Evolutionary conservation across 2,888 invertebrate species (phyloP), one percentile per base, ranked within the genome.

Genomic region (Hesperia comma): DNA sequence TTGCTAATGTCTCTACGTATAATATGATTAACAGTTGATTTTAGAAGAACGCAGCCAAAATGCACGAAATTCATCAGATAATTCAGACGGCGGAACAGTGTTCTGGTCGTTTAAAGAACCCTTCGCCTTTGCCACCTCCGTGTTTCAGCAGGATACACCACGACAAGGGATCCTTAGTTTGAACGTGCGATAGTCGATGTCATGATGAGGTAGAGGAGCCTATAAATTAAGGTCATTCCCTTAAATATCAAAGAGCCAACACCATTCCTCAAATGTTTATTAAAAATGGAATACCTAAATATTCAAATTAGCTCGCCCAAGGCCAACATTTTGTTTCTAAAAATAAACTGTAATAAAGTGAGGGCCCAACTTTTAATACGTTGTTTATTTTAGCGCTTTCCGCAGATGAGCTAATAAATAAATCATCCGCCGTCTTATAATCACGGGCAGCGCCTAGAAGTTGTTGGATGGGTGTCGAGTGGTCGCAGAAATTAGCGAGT

Each of bases 401-500:
- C 60, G 46, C 26, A 69, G 75, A 75, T 74, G 72, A 74, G 74
- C 72, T 74, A 69, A 73, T 80, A 86, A 87, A 90, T 90, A 88
- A 90, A 90, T 90, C 87, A 89, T 85, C 80, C 77, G 70, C 76
- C 75, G 81, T 79, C 82, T 80, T 80, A 77, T 79, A 79, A 90
- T 91, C 87, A 84, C 85, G 85, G 83, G 83, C 84, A 80, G 80
- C 78, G 83, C 82, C 82, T 83, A 84, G 80, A 83, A 85, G 79
- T 85, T 85, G 85, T 82, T 78, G 81, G 86, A 82, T 81, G 84
- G 84, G 80, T 83, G 88, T 81, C 81, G 84, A 83, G 86, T 81
- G 83, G 86, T 81, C 83, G 81, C 81, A 84, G 87, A 90, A 91
- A 90, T 91, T 88, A 90, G 90, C 86, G 88, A 88, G 85, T 91